Base-by-base conservation (phyloP, 1,140 invertebrate genomes). In the Drosophila ercepeae region DNA sequence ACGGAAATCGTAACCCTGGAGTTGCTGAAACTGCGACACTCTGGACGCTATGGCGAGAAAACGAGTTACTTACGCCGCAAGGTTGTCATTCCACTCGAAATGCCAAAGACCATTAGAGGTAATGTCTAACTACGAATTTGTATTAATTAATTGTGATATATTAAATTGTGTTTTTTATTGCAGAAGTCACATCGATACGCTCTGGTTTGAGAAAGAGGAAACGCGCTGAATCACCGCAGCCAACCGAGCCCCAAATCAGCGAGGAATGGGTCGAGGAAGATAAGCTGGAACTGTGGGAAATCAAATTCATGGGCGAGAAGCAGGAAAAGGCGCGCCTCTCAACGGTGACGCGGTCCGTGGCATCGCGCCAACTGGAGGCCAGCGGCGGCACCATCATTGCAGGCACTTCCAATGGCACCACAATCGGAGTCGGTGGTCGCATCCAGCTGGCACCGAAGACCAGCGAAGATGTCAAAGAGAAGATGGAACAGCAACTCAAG, bases 211-310 rank as follows among this genome's bases (percentile, higher is more conserved):
- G 97, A 46, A 99, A 99, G 93, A 92, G 98, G 34, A 98, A 98
- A 90, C 93, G 96, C 39, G 96, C 96, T 0, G 97, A 98, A 92
- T 96, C 96, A 5, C 97, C 97, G 0, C 96, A 97, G 89, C 97
- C 95, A 69, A 97, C 95, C 6, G 96, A 98, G 79, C 97, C 97
- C 1, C 96, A 97, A 92, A 96, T 98, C 5, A 95, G 95, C 4
- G 98, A 99, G 92, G 96, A 97, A 88, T 99, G 98, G 98, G 95
- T 98, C 0, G 97, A 98, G 63, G 98, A 99, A 92, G 97, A 98
- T 78, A 97, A 97, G 84, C 91, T 99, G 16, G 98, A 99, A 91
- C 90, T 99, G 0, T 99, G 98, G 98, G 98, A 99, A 92, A 98
- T 99, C 36, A 97, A 97, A 88, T 96, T 97, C 73, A 99, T 98